Percentiles rank a stretch among this genome's conserved stretches.
These are phyloP conservation scores for Ridgeia piscesae DNA, from an alignment of 1,140 invertebrate species.

Conservation along the genomic window DNA sequence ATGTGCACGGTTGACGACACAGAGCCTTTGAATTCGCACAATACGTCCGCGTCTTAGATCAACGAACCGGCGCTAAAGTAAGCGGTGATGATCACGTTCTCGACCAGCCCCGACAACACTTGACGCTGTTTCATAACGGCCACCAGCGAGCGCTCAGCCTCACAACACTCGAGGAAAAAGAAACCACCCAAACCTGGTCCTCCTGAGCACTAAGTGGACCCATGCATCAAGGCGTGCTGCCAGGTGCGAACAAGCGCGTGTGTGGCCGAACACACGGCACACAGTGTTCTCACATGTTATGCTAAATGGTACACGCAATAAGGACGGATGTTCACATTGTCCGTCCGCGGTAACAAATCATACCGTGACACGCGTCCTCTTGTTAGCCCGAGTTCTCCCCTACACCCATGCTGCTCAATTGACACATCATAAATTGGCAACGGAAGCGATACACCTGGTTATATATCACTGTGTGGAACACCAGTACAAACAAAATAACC, in stretches of 20 bases:
- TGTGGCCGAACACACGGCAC: background rate
- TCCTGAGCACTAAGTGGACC: background rate
- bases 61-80: background rate
- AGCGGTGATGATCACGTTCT: background rate
- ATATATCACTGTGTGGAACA: background rate
- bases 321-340: background rate
- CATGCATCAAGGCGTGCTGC: background rate
- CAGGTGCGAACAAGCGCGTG: background rate
- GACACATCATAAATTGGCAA: background rate
- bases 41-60: background rate
- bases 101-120: background rate
- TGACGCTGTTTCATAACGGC: background rate
- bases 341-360: background rate
- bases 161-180: background rate
- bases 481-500: background rate
- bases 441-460: background rate
- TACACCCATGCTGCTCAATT: background rate
- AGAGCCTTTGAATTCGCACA: background rate
- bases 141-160: background rate
- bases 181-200: background rate
- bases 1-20: background rate
- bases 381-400: background rate
- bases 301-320: background rate
- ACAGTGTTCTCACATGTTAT: background rate
- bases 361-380: background rate